A percentile compares a stretch with the other conserved stretches of the same genome.
Conservation (phyloP, 1,140 invertebrate genomes). For the Listronotus oregonensis region DNA sequence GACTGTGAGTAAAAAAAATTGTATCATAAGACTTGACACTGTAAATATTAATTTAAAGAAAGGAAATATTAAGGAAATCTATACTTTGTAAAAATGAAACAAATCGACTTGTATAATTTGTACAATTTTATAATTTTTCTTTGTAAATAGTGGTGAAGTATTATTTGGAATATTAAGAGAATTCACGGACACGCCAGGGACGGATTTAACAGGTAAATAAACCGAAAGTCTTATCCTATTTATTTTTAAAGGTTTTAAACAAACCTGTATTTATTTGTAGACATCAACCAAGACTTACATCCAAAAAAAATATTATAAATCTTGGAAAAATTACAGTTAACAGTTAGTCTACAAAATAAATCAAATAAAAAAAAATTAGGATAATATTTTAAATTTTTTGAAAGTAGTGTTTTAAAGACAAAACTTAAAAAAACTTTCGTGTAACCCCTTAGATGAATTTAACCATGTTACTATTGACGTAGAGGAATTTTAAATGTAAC, state of each 20-base stretch:
- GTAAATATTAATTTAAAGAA: constrained; percentile 44
- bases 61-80: constrained; percentile 33
- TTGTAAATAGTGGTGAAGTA: constrained; percentile 44
- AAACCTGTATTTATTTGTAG: no score
- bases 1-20: constrained; percentile 34
- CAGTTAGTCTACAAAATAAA: no score
- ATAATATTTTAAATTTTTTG: background rate
- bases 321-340: no score
- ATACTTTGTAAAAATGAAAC: constrained; percentile 34
- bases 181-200: constrained; percentile 35
- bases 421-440: constrained; percentile 35
- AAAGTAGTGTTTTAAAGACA: constrained; percentile 18
- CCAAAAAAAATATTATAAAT: no score
- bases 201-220: constrained; percentile 3
- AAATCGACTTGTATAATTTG: constrained; percentile 36
- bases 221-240: constrained; percentile 1
- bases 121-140: constrained; percentile 37
- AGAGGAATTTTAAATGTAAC: constrained; percentile 42
- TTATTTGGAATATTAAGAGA: constrained; percentile 41
- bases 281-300: no score
- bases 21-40: constrained; percentile 36
- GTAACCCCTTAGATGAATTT: constrained; percentile 41
- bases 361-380: background rate
- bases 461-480: constrained; percentile 37
- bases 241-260: background rate